phyloP scores from a whole-genome alignment of 2,797 vertebrate genomes.

The Cottoperca gobio region DNA sequence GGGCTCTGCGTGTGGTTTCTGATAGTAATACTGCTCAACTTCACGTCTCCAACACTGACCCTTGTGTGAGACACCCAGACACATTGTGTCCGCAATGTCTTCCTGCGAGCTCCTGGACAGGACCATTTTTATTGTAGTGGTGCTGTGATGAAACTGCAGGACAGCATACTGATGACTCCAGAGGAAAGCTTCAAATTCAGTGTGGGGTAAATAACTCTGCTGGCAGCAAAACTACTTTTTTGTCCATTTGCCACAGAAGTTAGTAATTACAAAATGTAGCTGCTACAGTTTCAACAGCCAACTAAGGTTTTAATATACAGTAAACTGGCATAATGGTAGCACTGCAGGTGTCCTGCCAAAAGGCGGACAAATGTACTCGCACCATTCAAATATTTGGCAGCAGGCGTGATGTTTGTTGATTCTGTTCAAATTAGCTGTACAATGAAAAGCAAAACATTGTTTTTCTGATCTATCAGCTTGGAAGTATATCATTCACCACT shows the following conservation, averaged over 20 bases:
- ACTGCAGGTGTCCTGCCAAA: background rate
- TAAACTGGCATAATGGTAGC: background rate
- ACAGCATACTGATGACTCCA: conserved; percentile 4
- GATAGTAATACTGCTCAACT: conserved; percentile 24
- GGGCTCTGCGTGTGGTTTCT: background rate
- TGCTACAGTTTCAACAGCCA: background rate
- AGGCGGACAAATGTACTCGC: background rate
- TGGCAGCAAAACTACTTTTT: conserved; percentile 4
- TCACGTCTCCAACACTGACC: background rate
- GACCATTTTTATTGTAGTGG: background rate
- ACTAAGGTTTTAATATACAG: background rate
- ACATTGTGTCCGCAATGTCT: conserved; percentile 8
- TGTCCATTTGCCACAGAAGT: conserved; percentile 2
- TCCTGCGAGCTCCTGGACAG: conserved; percentile 13
- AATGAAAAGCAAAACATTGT: background rate
- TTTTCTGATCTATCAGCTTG: background rate
- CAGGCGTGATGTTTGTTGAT: background rate
- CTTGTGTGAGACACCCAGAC: conserved; percentile 8
- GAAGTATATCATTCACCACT: conserved; percentile 5
- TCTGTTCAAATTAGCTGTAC: background rate
- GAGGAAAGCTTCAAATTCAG: background rate
- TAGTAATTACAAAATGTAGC: conserved; percentile 3
- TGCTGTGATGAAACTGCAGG: conserved; percentile 4
- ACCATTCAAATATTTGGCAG: conserved; percentile 3
- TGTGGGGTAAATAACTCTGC: background rate